Evolutionary conservation across 2,797 vertebrate species (phyloP), one percentile per base, ranked within the genome.

Genomic region (Hyperoplus lanceolatus): DNA sequence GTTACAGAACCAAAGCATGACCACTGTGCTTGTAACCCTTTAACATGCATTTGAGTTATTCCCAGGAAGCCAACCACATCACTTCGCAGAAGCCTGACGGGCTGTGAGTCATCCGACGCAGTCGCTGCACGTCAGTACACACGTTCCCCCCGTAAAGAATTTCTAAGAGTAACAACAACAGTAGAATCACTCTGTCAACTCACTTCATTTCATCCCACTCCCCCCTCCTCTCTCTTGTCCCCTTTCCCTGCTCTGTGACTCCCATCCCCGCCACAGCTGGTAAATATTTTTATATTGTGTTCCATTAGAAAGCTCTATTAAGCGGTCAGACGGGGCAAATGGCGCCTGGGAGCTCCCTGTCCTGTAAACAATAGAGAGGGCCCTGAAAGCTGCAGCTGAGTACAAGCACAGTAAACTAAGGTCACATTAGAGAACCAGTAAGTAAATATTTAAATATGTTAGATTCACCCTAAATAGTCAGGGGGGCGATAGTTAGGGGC

Each of bases 231-330:
- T 63, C 55, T 50, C 38, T 74, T 63, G 61, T 82, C 73, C 79
- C 68, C 58, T 70, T 73, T 48, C 73, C 75, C 75, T 79, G 36
- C 65, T 74, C 77, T 57, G 50, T 18, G 73, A 82, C 81, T 88
- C 88, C 78, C 73, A 83, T 90, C 84, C 76, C 82, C 77, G 85
- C 83, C 82, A 82, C 90, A 87, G 93, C 86, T 88, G 91, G 89
- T 95, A 95, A 95, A 95, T 95, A 94, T 94, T 95, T 90, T 93
- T 94, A 93, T 92, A 92, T 95, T 93, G 90, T 93, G 88, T 91
- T 94, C 93, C 94, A 95, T 94, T 95, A 95, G 87, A 90, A 91
- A 85, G 92, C 89, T 93, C 92, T 90, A 92, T 93, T 90, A 92
- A 93, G 90, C 72, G 72, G 90, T 93, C 91, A 93, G 93, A 91